Evolutionary conservation across 1,140 invertebrate species (phyloP).

Genomic region (Macrocentrus cingulum): DNA sequence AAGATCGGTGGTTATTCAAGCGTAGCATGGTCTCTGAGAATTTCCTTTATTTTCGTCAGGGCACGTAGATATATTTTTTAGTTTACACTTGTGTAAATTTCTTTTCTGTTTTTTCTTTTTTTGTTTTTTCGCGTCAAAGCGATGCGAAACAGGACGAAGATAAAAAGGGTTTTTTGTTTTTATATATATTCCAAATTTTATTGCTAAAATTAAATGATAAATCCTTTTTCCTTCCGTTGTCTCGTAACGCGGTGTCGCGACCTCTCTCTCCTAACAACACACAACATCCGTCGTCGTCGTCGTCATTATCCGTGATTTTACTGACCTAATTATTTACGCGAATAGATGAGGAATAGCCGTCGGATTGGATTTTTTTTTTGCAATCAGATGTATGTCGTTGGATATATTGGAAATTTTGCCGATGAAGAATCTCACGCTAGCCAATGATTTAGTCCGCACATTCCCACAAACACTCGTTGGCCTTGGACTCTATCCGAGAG

Average conservation of each 20-base stretch:
- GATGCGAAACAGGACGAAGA: constrained; percentile 26
- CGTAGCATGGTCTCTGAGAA: constrained; percentile 55
- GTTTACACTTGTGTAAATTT: constrained; percentile 19
- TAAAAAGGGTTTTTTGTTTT: constrained; percentile 5
- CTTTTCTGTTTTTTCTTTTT: constrained; percentile 22
- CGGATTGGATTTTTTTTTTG: too few relatives aligned
- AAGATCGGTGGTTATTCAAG: constrained; percentile 49
- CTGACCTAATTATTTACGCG: too few relatives aligned
- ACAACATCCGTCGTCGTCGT: too few relatives aligned
- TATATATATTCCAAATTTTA: not conserved
- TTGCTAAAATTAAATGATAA: too few relatives aligned
- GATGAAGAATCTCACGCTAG: too few relatives aligned
- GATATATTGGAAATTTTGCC: too few relatives aligned
- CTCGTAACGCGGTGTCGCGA: constrained; percentile 38
- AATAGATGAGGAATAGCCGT: too few relatives aligned
- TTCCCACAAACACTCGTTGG: constrained; percentile 42
- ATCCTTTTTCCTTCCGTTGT: constrained; percentile 26
- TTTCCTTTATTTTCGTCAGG: constrained; percentile 35
- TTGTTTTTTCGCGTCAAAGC: constrained; percentile 25
- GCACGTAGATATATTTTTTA: constrained; percentile 39
- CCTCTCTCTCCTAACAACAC: constrained; percentile 45
- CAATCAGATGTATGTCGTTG: too few relatives aligned
- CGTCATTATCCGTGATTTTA: too few relatives aligned
- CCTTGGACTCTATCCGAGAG: constrained; percentile 34
- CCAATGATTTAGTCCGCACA: constrained; percentile 17